Evolutionary conservation across 2,888 invertebrate species (phyloP).

Genomic region (Galeruca laticollis): DNA sequence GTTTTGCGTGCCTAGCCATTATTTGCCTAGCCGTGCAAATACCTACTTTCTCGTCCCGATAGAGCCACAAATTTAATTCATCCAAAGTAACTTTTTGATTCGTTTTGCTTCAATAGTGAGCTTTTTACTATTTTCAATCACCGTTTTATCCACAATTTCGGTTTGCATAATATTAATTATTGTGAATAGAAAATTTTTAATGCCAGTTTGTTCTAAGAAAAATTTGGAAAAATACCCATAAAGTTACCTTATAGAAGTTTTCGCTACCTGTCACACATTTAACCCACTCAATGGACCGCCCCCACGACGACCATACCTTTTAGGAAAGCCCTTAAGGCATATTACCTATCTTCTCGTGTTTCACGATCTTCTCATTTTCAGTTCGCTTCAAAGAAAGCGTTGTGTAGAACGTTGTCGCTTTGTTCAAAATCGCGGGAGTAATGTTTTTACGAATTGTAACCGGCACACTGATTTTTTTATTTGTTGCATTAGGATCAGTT

Average conservation of each 20-base stretch:
- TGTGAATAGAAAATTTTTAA: not conserved
- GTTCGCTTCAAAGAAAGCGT: conserved; percentile 1
- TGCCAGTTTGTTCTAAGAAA: not conserved
- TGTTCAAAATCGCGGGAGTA: not conserved
- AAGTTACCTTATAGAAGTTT: not conserved
- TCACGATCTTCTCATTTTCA: conserved; percentile 24
- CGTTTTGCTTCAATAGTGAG: too few species aligned
- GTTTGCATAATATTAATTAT: too few species aligned
- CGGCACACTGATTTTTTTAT: not conserved
- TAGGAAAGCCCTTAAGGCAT: not conserved
- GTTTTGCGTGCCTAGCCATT: too few species aligned
- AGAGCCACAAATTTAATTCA: too few species aligned
- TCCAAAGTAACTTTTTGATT: too few species aligned
- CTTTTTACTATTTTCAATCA: too few species aligned
- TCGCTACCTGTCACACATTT: conserved; percentile 2
- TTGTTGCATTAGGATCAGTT: not conserved
- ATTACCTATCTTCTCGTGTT: conserved; percentile 15
- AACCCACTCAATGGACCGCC: conserved; percentile 1
- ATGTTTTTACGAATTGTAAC: conserved; percentile 1
- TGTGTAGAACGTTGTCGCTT: not conserved
- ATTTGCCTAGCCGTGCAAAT: too few species aligned
- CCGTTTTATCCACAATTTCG: too few species aligned
- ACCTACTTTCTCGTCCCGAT: too few species aligned
- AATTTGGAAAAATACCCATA: not conserved
- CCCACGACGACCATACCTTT: conserved; percentile 1